phyloP scores from a whole-genome alignment of 1,140 invertebrate genomes.

The Cylas formicarius region DNA sequence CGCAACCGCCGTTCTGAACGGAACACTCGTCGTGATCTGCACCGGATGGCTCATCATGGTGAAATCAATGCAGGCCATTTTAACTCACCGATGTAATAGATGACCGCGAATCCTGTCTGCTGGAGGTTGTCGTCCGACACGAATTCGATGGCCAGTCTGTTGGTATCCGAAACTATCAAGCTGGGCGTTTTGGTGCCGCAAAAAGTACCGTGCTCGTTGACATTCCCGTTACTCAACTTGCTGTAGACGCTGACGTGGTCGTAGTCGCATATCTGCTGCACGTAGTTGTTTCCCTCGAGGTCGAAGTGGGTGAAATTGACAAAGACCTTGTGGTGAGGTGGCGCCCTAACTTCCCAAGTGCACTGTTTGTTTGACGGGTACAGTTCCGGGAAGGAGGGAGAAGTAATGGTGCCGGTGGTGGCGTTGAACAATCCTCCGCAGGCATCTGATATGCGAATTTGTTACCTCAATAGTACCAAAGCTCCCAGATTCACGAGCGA shows the following conservation, averaged over 20 bases:
- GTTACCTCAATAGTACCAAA: neutral
- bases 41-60: conserved; percentile 2
- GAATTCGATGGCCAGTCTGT: conserved; percentile 78
- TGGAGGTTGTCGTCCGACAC: conserved; percentile 90
- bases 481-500: conserved; percentile 1
- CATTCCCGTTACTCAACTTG: conserved; percentile 68
- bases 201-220: conserved; percentile 74
- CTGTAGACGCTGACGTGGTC: conserved; percentile 87
- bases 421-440: conserved; percentile 87
- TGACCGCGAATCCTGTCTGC: conserved; percentile 86
- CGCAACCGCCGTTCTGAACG: conserved; percentile 90
- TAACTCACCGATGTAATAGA: conserved; percentile 78
- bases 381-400: conserved; percentile 89
- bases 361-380: conserved; percentile 94
- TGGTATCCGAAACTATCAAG: conserved; percentile 87
- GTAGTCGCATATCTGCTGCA: conserved; percentile 82
- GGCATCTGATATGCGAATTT: conserved; percentile 62
- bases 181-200: conserved; percentile 78
- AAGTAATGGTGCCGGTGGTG: conserved; percentile 85
- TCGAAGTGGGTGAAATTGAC: conserved; percentile 99
- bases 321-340: conserved; percentile 84
- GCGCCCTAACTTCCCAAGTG: conserved; percentile 94
- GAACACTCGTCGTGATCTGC: conserved; percentile 93
- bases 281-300: conserved; percentile 89
- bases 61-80: neutral